Percentiles rank a stretch among this genome's conserved stretches.
Conservation (phyloP, 2,888 invertebrate species). For the Cryptophagus acutangulus region DNA sequence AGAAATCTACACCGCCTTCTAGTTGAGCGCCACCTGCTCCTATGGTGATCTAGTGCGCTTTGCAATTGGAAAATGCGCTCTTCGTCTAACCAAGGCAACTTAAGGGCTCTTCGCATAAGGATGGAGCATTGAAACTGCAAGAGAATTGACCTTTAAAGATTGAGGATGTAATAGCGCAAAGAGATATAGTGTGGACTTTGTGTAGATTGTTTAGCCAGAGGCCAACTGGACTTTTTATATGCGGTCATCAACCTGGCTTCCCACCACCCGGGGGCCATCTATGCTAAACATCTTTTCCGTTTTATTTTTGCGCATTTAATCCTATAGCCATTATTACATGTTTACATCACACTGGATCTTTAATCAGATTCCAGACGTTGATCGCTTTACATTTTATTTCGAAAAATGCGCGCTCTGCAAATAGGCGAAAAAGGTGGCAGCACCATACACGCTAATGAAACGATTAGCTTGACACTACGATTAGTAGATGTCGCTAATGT, state of each 20-base stretch:
- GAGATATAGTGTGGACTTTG: too few species aligned
- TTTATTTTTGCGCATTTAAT: slow-evolving; percentile 21
- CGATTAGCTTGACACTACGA: too few species aligned
- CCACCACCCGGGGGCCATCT: slow-evolving; percentile 24
- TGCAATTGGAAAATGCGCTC: too few species aligned
- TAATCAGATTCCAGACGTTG: neutral
- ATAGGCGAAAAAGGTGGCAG: too few species aligned
- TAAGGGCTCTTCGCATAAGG: too few species aligned
- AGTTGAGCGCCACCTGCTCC: slow-evolving; percentile 1
- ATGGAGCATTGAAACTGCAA: neutral
- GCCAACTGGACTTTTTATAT: slow-evolving; percentile 30
- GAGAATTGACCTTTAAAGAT: neutral
- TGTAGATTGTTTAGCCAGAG: slow-evolving; percentile 29
- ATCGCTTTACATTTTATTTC: too few species aligned
- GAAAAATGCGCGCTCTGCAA: too few species aligned
- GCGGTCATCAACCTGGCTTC: slow-evolving; percentile 32
- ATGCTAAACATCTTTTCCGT: slow-evolving; percentile 31
- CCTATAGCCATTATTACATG: slow-evolving; percentile 11
- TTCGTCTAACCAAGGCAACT: too few species aligned
- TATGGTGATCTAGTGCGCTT: neutral
- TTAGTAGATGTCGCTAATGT: too few species aligned
- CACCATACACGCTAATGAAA: too few species aligned
- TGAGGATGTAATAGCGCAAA: slow-evolving; percentile 24
- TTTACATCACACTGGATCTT: slow-evolving; percentile 8
- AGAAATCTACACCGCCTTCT: too few species aligned